phyloP scores from a whole-genome alignment of 2,888 invertebrate species.

The Nomada ferruginata region DNA sequence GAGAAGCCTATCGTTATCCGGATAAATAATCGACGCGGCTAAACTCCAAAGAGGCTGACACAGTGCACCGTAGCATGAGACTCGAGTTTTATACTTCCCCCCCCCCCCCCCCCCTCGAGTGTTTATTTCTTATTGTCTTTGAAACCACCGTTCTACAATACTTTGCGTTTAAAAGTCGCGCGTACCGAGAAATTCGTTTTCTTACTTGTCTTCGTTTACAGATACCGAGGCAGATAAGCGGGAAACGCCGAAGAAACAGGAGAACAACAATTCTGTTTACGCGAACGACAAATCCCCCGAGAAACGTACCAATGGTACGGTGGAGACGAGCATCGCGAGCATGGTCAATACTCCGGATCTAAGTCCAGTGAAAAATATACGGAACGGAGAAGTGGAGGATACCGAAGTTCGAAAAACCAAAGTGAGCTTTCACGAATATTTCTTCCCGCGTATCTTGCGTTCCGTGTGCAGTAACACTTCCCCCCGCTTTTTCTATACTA shows the following conservation, averaged over 20 bases:
- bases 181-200: not conserved
- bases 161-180: constrained; percentile 2
- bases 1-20: constrained; percentile 9
- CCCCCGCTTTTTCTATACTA: not conserved
- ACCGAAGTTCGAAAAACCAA: constrained; percentile 64
- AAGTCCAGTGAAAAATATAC: constrained; percentile 80
- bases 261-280: constrained; percentile 81
- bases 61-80: constrained; percentile 62
- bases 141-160: constrained; percentile 8
- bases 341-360: constrained; percentile 78
- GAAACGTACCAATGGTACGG: constrained; percentile 71
- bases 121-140: constrained; percentile 30
- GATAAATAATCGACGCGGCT: constrained; percentile 15
- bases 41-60: constrained; percentile 28
- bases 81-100: constrained; percentile 17
- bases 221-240: constrained; percentile 68
- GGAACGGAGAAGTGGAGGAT: constrained; percentile 76
- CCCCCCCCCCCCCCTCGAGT: not conserved
- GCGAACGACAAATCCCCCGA: constrained; percentile 69
- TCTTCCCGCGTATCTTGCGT: too few relatives aligned
- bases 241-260: constrained; percentile 64
- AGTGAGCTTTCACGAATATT: constrained; percentile 19
- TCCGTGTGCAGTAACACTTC: too few relatives aligned
- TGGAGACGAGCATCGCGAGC: constrained; percentile 71
- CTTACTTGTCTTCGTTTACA: constrained; percentile 67